These are phyloP conservation scores for Caligus rogercresseyi DNA, from an alignment of 1,140 invertebrate species.

Conservation along the genomic window DNA sequence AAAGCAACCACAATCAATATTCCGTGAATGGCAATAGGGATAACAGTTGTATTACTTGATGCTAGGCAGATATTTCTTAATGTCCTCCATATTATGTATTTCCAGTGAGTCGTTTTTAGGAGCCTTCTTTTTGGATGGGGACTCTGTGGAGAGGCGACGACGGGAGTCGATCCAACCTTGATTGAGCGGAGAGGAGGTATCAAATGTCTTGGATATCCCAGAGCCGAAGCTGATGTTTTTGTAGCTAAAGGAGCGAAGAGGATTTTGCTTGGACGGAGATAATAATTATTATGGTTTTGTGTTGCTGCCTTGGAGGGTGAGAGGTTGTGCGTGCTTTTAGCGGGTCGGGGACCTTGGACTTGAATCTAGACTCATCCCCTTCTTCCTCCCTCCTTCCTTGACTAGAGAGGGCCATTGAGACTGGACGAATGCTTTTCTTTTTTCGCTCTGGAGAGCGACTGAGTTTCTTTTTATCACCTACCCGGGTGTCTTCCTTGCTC, in stretches of 20 bases:
- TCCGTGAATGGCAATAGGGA: too few species aligned
- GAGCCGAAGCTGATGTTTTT: background rate
- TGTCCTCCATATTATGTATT: background rate
- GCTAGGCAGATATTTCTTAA: background rate
- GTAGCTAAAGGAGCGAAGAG: background rate
- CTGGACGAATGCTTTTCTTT: background rate
- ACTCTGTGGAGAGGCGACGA: too few species aligned
- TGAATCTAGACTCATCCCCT: background rate
- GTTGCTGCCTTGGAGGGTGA: background rate
- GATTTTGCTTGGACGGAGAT: background rate
- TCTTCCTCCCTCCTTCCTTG: background rate
- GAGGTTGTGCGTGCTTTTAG: background rate
- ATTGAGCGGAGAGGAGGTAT: background rate
- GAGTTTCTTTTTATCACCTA: too few species aligned
- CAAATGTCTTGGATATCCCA: background rate
- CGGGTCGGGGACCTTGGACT: background rate
- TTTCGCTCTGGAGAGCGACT: background rate
- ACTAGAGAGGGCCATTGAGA: background rate
- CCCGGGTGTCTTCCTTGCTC: background rate
- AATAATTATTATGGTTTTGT: too few species aligned
- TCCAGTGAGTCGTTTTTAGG: background rate
- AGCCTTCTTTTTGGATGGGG: background rate
- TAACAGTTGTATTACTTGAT: slow-evolving; percentile 20
- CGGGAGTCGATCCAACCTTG: background rate
- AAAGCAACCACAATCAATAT: too few species aligned